Evolutionary conservation across 2,888 invertebrate species (phyloP).

Genomic region (Cosmia pyralina): DNA sequence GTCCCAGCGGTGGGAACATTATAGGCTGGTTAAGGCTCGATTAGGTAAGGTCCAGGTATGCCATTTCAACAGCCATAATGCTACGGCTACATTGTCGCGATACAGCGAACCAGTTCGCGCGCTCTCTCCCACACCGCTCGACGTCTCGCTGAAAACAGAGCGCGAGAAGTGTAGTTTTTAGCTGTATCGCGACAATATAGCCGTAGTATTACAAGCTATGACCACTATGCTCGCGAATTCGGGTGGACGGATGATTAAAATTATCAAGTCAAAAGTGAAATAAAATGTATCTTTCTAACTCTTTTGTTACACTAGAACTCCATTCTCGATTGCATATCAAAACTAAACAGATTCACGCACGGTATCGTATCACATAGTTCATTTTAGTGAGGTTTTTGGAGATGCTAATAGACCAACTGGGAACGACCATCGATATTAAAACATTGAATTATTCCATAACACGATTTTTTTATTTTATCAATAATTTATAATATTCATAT

Average conservation of each 20-base stretch:
- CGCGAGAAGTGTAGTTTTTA: too few species aligned
- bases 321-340: background rate
- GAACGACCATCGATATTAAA: background rate
- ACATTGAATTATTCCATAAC: background rate
- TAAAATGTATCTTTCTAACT: background rate
- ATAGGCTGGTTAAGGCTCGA: too few species aligned
- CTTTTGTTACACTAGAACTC: conserved; percentile 7
- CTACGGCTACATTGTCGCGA: too few species aligned
- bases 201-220: too few species aligned
- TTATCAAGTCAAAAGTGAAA: too few species aligned
- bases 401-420: background rate
- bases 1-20: too few species aligned
- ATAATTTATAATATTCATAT: conserved; percentile 10
- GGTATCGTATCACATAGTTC: background rate
- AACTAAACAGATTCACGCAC: too few species aligned
- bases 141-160: too few species aligned
- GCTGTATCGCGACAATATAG: too few species aligned
- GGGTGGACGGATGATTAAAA: background rate
- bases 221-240: background rate
- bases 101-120: too few species aligned
- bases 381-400: background rate
- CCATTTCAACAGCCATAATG: background rate
- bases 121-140: too few species aligned
- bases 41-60: too few species aligned
- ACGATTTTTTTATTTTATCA: conserved; percentile 27